phyloP scores from a whole-genome alignment of 2,113 vertebrate species.

The Dunckerocampus dactyliophorus region DNA sequence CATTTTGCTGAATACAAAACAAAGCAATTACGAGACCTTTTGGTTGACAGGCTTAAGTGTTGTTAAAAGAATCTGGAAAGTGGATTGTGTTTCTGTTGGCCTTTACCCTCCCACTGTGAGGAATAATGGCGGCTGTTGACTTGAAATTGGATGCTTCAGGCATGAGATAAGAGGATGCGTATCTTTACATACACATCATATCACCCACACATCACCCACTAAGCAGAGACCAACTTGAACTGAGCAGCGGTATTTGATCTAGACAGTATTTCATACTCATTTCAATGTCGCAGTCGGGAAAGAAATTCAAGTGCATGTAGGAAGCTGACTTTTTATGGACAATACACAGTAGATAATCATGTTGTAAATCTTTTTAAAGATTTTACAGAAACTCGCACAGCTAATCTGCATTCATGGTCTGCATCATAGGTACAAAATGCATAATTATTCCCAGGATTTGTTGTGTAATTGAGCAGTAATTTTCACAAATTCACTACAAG shows the following conservation, averaged over 20 bases:
- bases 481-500: no score
- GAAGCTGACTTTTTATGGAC: no score
- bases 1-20: constrained; percentile 56
- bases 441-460: no score
- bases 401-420: no score
- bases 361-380: no score
- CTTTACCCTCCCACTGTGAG: constrained; percentile 42
- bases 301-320: neutral
- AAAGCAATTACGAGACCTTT: constrained; percentile 52
- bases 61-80: constrained; percentile 51
- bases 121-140: constrained; percentile 47
- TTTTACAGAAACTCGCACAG: no score
- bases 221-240: constrained; percentile 30
- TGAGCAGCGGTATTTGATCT: constrained; percentile 28
- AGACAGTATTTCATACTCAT: constrained; percentile 9
- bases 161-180: constrained; percentile 12
- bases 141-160: constrained; percentile 48
- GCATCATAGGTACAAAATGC: no score
- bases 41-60: constrained; percentile 50
- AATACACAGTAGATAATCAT: no score
- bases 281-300: neutral
- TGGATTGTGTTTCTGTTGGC: constrained; percentile 38
- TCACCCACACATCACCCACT: constrained; percentile 9
- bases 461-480: no score
- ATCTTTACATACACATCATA: constrained; percentile 30